Evolutionary conservation across 2,797 vertebrate genomes (phyloP), one percentile per base, ranked within the genome.

Genomic region (Spheniscus humboldti): DNA sequence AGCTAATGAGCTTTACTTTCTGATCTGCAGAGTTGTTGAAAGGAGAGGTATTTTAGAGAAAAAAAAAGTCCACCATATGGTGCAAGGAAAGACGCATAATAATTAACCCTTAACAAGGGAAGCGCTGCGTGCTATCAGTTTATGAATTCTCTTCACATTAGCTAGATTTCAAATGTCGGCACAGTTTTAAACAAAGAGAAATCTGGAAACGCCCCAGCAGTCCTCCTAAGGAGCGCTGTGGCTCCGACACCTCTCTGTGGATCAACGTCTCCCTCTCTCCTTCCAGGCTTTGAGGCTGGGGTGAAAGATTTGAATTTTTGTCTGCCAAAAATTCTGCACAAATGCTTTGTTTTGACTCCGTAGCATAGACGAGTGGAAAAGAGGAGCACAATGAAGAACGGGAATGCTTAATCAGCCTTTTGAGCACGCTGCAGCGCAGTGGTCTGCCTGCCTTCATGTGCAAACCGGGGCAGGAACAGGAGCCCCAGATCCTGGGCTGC

Each of bases 71-170:
- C 72, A 92, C 89, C 88, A 95, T 93, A 96, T 89, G 86, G 89
- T 93, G 72, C 68, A 96, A 94, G 59, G 63, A 91, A 89, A 94
- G 74, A 64, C 0, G 57, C 71, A 79, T 84, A 93, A 93, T 91
- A 94, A 96, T 94, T 95, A 96, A 95, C 92, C 91, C 81, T 89
- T 96, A 94, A 95, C 86, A 94, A 94, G 84, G 60, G 64, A 95
- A 96, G 39, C 43, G 5, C 86, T 60, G 72, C 45, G 0, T 56
- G 75, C 63, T 73, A 71, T 43, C 7, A 3, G 72, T 66, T 95
- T 89, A 80, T 80, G 67, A 97, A 92, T 91, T 96, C 72, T 67
- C 72, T 89, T 50, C 75, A 53, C 77, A 92, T 92, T 94, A 92
- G 78, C 80, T 94, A 77, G 72, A 82, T 91, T 94, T 91, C 92